Percentiles rank a stretch among this genome's conserved stretches.
These are phyloP conservation scores for Horisme vitalbata DNA, from an alignment of 2,888 invertebrate genomes.

Conservation along the genomic window DNA sequence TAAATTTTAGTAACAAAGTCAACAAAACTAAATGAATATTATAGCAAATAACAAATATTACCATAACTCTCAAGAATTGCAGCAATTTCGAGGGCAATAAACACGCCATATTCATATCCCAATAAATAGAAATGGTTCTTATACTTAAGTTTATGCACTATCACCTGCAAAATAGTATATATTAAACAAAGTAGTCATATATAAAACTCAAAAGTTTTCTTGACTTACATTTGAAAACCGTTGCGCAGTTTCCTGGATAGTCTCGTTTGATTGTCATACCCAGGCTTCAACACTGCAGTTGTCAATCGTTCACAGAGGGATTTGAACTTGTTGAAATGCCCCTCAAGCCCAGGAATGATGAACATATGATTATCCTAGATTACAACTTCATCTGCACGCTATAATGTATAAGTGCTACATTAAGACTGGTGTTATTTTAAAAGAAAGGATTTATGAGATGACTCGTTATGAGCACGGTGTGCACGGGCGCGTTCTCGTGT, in stretches of 20 bases:
- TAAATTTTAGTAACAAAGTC: too few relatives aligned
- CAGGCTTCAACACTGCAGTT: constrained; percentile 49
- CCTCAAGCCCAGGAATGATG: constrained; percentile 55
- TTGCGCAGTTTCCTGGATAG: constrained; percentile 42
- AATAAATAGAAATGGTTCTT: constrained; percentile 51
- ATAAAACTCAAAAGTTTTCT: too few relatives aligned
- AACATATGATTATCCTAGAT: constrained; percentile 32
- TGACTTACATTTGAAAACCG: constrained; percentile 33
- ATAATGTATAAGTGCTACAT: not conserved
- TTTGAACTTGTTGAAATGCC: constrained; percentile 45
- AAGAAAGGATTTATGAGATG: not conserved
- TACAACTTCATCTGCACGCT: constrained; percentile 18
- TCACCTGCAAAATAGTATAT: too few relatives aligned
- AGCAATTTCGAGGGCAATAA: constrained; percentile 54
- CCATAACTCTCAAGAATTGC: constrained; percentile 54
- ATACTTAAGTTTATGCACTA: constrained; percentile 39
- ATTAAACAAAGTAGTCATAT: too few relatives aligned
- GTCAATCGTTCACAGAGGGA: constrained; percentile 47
- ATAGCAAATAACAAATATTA: constrained; percentile 24
- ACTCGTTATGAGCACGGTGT: constrained; percentile 7
- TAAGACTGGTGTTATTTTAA: too few relatives aligned
- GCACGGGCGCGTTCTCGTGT: constrained; percentile 8
- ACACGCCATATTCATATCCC: constrained; percentile 56
- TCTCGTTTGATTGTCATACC: constrained; percentile 45
- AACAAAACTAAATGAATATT: too few relatives aligned